A percentile compares a stretch with the other conserved stretches of the same genome.
phyloP scores from a whole-genome alignment of 2,797 vertebrate genomes.

The Cottoperca gobio region DNA sequence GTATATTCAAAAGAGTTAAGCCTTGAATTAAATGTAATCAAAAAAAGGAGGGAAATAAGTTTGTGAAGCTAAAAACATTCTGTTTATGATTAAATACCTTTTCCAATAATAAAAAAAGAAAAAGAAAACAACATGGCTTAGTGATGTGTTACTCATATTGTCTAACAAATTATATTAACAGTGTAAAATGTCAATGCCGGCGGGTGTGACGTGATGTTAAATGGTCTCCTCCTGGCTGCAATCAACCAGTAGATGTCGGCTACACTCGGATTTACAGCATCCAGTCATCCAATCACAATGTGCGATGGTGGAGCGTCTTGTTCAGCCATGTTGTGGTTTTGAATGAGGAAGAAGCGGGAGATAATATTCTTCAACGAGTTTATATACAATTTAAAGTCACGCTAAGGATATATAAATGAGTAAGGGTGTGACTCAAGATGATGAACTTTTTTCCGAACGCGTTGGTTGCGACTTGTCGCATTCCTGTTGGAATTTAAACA shows the following conservation, averaged over 20 bases:
- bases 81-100: no score
- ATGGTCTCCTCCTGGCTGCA: slow-evolving; percentile 10
- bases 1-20: no score
- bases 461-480: slow-evolving; percentile 57
- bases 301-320: slow-evolving; percentile 36
- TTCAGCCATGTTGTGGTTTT: slow-evolving; percentile 91
- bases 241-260: slow-evolving; percentile 58
- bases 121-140: no score
- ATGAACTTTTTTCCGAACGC: slow-evolving; percentile 41
- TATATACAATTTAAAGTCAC: slow-evolving; percentile 72
- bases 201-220: slow-evolving; percentile 56
- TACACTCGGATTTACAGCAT: slow-evolving; percentile 47
- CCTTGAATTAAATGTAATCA: no score
- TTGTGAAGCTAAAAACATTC: no score
- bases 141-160: no score
- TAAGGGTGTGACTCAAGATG: slow-evolving; percentile 57
- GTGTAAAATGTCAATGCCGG: no score
- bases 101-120: no score
- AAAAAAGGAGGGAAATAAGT: no score
- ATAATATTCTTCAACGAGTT: slow-evolving; percentile 82
- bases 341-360: slow-evolving; percentile 93
- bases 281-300: slow-evolving; percentile 75
- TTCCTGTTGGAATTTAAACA: slow-evolving; percentile 70
- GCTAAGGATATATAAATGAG: slow-evolving; percentile 35
- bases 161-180: no score